Percentiles rank a stretch among this genome's conserved stretches.
These are phyloP conservation scores for Hypolimnas misippus DNA, from an alignment of 2,888 invertebrate genomes.

Conservation along the genomic window DNA sequence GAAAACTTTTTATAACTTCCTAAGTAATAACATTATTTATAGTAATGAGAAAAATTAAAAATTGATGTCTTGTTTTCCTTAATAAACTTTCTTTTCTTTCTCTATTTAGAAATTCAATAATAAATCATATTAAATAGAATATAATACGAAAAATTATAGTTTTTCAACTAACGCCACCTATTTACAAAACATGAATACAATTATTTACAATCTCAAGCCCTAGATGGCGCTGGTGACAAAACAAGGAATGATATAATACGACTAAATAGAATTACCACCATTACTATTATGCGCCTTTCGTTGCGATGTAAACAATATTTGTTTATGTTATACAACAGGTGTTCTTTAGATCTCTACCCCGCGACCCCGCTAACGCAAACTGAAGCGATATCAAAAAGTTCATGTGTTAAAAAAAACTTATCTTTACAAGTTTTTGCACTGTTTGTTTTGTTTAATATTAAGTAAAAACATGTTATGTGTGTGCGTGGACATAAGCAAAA, in stretches of 20 bases:
- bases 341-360: slow-evolving; percentile 41
- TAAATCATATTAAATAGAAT: no score
- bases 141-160: no score
- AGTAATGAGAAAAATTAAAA: no score
- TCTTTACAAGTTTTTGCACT: neutral
- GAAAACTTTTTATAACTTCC: no score
- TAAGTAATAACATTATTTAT: no score
- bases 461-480: slow-evolving; percentile 8
- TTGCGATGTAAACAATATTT: slow-evolving; percentile 34
- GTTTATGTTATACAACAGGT: slow-evolving; percentile 50
- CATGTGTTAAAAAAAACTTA: slow-evolving; percentile 15
- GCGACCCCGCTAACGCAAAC: slow-evolving; percentile 17
- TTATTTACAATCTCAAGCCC: neutral
- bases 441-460: neutral
- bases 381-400: slow-evolving; percentile 25
- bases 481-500: neutral
- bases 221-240: slow-evolving; percentile 39
- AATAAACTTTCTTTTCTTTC: no score
- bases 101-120: no score
- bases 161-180: slow-evolving; percentile 2
- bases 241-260: slow-evolving; percentile 8
- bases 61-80: no score
- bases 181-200: neutral
- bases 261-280: slow-evolving; percentile 16
- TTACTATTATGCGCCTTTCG: neutral